Evolutionary conservation across 1,140 invertebrate genomes (phyloP).

Genomic region (Andrena cerasifolii): DNA sequence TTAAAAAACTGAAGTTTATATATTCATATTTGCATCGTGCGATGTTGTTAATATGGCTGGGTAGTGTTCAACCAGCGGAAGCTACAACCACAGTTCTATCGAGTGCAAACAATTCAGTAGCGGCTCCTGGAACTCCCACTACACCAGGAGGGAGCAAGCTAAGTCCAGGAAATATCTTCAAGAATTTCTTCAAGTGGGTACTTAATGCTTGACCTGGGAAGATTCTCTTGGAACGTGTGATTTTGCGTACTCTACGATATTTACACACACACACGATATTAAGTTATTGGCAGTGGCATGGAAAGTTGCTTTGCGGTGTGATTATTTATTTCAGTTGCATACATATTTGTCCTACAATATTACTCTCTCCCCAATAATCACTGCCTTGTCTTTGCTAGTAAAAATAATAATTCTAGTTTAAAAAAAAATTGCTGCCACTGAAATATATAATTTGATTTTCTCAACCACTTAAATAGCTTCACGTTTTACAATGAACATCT

Average conservation of each 20-base stretch:
- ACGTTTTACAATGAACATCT: conserved; percentile 1
- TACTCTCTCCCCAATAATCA: conserved; percentile 34
- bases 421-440: conserved; percentile 8
- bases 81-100: conserved; percentile 76
- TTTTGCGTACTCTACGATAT: conserved; percentile 58
- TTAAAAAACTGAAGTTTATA: conserved; percentile 45
- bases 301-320: conserved; percentile 70
- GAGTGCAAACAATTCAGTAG: conserved; percentile 82
- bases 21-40: conserved; percentile 60
- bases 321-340: conserved; percentile 68
- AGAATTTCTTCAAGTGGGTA: conserved; percentile 96
- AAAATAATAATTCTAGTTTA: conserved; percentile 5
- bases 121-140: conserved; percentile 83
- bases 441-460: conserved; percentile 17
- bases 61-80: conserved; percentile 78
- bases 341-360: conserved; percentile 33
- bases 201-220: conserved; percentile 67
- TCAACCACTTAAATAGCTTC: not conserved
- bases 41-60: conserved; percentile 73
- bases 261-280: conserved; percentile 56
- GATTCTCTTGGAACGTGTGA: conserved; percentile 66
- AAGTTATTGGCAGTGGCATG: conserved; percentile 74
- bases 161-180: conserved; percentile 94
- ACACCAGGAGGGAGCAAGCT: conserved; percentile 87
- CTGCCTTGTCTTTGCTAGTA: conserved; percentile 31